phyloP scores from a whole-genome alignment of 2,113 vertebrate genomes.

The Neopipo cinnamomea region DNA sequence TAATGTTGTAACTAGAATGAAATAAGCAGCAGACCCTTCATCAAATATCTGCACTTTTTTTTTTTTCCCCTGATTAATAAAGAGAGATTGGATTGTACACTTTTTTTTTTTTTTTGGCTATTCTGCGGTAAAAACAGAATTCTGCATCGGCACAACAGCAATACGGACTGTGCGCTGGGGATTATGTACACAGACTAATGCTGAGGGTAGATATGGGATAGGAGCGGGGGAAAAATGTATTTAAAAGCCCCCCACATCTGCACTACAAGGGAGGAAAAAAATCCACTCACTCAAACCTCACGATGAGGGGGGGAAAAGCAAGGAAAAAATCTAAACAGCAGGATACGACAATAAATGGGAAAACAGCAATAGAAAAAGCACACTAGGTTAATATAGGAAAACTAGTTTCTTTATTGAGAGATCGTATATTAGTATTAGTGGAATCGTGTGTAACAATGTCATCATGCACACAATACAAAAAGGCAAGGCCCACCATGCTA shows the following conservation, averaged over 20 bases:
- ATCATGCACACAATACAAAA: constrained; percentile 95
- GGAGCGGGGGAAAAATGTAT: neutral
- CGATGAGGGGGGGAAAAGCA: constrained; percentile 68
- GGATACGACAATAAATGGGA: constrained; percentile 81
- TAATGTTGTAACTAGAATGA: neutral
- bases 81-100: neutral
- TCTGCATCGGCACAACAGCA: neutral
- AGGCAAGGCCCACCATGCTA: constrained; percentile 97
- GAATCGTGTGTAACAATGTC: constrained; percentile 92
- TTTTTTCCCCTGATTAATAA: no score
- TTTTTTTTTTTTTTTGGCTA: neutral
- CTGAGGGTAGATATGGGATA: constrained; percentile 52
- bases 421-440: constrained; percentile 96
- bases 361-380: constrained; percentile 87
- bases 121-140: neutral
- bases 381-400: constrained; percentile 88
- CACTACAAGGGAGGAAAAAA: neutral
- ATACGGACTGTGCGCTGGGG: neutral
- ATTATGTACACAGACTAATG: constrained; percentile 18
- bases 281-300: constrained; percentile 68
- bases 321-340: constrained; percentile 77
- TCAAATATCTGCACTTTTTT: neutral
- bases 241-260: constrained; percentile 14
- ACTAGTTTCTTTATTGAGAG: constrained; percentile 99
- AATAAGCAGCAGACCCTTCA: neutral